Conservation (phyloP, 1,140 invertebrate species). For the Bombus polaris region DNA sequence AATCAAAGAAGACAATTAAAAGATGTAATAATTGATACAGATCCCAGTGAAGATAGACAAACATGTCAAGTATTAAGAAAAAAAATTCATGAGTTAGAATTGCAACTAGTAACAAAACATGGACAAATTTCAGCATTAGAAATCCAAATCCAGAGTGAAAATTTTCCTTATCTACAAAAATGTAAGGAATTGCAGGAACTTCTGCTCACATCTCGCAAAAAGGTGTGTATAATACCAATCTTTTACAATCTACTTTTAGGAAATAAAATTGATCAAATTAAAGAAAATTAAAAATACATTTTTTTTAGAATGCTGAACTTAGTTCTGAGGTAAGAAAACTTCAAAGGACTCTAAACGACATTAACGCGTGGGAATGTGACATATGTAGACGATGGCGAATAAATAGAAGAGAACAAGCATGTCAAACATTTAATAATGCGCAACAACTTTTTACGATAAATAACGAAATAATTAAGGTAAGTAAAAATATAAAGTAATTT, state of each 20-base stretch:
- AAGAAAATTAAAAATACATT: slow-evolving; percentile 6
- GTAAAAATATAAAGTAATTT: slow-evolving; percentile 23
- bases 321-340: slow-evolving; percentile 60
- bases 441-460: slow-evolving; percentile 59
- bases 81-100: slow-evolving; percentile 70
- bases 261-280: not conserved
- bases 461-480: slow-evolving; percentile 73
- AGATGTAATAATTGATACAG: slow-evolving; percentile 23
- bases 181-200: slow-evolving; percentile 72
- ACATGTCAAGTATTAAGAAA: slow-evolving; percentile 57
- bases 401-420: slow-evolving; percentile 65
- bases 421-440: slow-evolving; percentile 67
- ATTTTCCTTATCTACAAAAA: slow-evolving; percentile 73
- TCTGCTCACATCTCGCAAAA: slow-evolving; percentile 58
- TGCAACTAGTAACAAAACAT: slow-evolving; percentile 72
- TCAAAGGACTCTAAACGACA: slow-evolving; percentile 52
- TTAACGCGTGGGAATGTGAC: slow-evolving; percentile 67
- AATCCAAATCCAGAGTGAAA: slow-evolving; percentile 73
- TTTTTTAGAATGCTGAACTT: slow-evolving; percentile 66
- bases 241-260: not conserved
- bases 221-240: slow-evolving; percentile 58
- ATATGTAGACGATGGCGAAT: slow-evolving; percentile 67
- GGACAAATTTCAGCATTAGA: slow-evolving; percentile 74
- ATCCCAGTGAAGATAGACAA: slow-evolving; percentile 17
- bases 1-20: slow-evolving; percentile 73